phyloP scores from a whole-genome alignment of 2,113 vertebrate genomes.

The Montifringilla adamsi region DNA sequence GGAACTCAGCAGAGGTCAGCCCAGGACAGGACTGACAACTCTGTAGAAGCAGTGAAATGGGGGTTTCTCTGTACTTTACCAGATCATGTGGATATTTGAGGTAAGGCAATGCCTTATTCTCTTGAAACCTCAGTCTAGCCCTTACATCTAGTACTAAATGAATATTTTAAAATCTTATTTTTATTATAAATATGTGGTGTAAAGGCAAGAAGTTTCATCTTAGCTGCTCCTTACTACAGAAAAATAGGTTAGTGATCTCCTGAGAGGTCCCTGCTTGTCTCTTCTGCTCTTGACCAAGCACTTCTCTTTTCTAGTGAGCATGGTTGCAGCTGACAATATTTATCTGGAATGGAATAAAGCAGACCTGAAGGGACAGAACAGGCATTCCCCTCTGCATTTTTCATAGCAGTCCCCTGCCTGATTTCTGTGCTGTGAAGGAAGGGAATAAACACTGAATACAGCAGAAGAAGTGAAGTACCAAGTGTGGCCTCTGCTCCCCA shows the following conservation, averaged over 20 bases:
- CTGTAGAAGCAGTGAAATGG: background rate
- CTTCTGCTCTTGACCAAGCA: background rate
- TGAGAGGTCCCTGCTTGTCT: conserved; percentile 20
- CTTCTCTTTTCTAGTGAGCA: background rate
- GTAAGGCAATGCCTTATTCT: background rate
- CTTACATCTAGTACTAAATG: background rate
- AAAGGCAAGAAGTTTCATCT: background rate
- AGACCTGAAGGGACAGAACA: background rate
- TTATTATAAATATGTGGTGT: background rate
- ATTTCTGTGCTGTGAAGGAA: background rate
- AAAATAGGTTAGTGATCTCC: conserved; percentile 29
- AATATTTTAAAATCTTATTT: background rate
- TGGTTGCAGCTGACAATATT: background rate
- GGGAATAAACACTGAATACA: background rate
- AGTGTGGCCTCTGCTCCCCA: background rate
- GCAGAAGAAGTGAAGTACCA: background rate
- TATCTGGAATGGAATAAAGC: background rate
- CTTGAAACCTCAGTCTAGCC: background rate
- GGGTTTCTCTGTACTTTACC: background rate
- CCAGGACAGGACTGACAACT: background rate
- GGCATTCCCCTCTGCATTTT: background rate
- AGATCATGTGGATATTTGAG: background rate
- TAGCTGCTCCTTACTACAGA: background rate
- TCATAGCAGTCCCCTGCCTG: background rate
- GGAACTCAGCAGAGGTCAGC: background rate